These are phyloP conservation scores for Gallirallus australis DNA, from an alignment of 2,797 vertebrate species.

Conservation along the genomic window DNA sequence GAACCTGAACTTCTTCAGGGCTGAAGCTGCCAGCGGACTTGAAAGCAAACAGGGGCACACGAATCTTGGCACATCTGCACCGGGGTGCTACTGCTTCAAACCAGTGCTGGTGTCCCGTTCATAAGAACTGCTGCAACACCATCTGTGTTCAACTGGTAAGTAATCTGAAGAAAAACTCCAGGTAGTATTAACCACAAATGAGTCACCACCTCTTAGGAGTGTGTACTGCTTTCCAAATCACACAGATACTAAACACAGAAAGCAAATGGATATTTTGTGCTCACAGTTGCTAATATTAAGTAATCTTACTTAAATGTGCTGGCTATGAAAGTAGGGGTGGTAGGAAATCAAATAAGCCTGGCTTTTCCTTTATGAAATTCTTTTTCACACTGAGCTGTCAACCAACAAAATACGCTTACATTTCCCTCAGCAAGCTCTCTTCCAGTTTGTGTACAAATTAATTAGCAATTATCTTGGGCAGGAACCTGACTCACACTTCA, in stretches of 20 bases:
- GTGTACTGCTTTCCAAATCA: neutral
- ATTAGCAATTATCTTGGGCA: neutral
- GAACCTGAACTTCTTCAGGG: neutral
- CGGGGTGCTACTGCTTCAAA: neutral
- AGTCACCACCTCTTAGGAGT: neutral
- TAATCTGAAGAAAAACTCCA: neutral
- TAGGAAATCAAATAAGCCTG: neutral
- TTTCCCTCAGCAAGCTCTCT: neutral
- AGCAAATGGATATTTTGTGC: neutral
- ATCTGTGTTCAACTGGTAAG: neutral
- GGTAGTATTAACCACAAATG: neutral
- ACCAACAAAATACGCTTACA: neutral
- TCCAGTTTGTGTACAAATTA: neutral
- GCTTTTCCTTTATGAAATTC: neutral
- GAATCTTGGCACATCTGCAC: neutral
- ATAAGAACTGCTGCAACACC: neutral
- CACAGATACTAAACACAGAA: neutral
- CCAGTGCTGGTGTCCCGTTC: neutral
- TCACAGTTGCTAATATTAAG: neutral
- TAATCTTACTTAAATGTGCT: neutral
- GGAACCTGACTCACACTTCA: neutral
- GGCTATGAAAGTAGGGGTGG: neutral
- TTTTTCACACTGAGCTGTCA: neutral
- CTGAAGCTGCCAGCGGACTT: neutral
- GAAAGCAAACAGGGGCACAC: neutral